These are phyloP conservation scores for Pollachius pollachius DNA, from an alignment of 2,113 vertebrate genomes.

Conservation along the genomic window DNA sequence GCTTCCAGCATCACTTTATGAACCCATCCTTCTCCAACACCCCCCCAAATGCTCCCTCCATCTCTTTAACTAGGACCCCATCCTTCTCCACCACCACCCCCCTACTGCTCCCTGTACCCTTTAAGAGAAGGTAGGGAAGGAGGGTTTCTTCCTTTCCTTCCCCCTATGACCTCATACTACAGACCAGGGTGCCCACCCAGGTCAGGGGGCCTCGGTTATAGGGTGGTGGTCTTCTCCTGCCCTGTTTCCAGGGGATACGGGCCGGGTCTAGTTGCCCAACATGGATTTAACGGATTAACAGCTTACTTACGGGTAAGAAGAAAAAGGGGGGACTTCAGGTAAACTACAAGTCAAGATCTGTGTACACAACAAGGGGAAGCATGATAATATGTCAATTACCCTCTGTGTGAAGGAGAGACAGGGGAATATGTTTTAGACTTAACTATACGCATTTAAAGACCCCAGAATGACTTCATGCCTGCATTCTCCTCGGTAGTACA, in stretches of 20 bases:
- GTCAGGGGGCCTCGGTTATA: conserved; percentile 19
- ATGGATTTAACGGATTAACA: conserved; percentile 72
- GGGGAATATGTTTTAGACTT: conserved; percentile 35
- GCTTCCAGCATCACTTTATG: no score
- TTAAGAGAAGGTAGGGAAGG: no score
- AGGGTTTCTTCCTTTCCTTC: no score
- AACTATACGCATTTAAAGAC: conserved; percentile 23
- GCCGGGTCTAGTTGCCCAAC: conserved; percentile 57
- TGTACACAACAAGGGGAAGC: conserved; percentile 38
- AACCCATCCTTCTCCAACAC: no score
- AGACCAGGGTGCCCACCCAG: conserved; percentile 44
- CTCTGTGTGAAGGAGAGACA: conserved; percentile 1
- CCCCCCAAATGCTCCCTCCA: no score
- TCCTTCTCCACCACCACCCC: no score
- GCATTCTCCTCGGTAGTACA: no score
- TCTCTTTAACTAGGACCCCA: no score
- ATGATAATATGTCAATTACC: conserved; percentile 38
- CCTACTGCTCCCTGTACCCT: no score
- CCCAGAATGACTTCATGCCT: no score
- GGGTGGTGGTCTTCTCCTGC: background rate
- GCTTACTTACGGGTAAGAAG: conserved; percentile 50
- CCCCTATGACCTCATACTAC: background rate
- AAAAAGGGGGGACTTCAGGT: conserved; percentile 52
- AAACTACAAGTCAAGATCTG: conserved; percentile 58
- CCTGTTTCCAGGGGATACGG: conserved; percentile 55